phyloP scores from a whole-genome alignment of 2,888 invertebrate species.

The Dioctria linearis region DNA sequence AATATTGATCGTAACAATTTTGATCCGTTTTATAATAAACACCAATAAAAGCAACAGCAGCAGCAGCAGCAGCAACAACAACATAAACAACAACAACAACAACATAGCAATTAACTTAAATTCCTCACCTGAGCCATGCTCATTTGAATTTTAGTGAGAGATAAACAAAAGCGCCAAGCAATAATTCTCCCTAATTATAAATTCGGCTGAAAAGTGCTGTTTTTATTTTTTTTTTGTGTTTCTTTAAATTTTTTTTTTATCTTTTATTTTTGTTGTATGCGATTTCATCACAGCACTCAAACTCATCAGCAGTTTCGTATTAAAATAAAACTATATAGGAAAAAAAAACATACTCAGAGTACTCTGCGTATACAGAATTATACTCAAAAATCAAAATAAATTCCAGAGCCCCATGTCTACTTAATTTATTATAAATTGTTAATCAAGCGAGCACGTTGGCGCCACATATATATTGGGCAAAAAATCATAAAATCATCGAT shows the following conservation, averaged over 20 bases:
- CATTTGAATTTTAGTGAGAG: slow-evolving; percentile 35
- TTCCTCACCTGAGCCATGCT: slow-evolving; percentile 36
- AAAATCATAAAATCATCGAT: slow-evolving; percentile 42
- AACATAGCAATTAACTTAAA: slow-evolving; percentile 49
- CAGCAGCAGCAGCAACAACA: no score
- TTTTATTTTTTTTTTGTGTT: no score
- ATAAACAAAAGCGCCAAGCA: slow-evolving; percentile 24
- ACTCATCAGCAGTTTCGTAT: slow-evolving; percentile 22
- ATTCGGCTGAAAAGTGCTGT: not conserved
- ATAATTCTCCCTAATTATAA: slow-evolving; percentile 22
- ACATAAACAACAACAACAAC: not conserved
- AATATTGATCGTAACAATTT: slow-evolving; percentile 24
- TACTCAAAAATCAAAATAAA: slow-evolving; percentile 15
- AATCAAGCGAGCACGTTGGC: slow-evolving; percentile 54
- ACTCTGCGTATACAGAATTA: not conserved
- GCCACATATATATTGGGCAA: slow-evolving; percentile 51
- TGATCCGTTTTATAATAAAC: slow-evolving; percentile 32
- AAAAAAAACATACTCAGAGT: slow-evolving; percentile 11
- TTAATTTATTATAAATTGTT: slow-evolving; percentile 52
- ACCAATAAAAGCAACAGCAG: no score
- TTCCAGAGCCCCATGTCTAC: slow-evolving; percentile 41
- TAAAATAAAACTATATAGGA: slow-evolving; percentile 34
- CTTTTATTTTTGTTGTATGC: not conserved
- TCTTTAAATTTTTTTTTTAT: not conserved
- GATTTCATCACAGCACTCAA: slow-evolving; percentile 36